Evolutionary conservation across 2,888 invertebrate genomes (phyloP), one percentile per base, ranked within the genome.

Genomic region (Lasioglossum pauxillum): DNA sequence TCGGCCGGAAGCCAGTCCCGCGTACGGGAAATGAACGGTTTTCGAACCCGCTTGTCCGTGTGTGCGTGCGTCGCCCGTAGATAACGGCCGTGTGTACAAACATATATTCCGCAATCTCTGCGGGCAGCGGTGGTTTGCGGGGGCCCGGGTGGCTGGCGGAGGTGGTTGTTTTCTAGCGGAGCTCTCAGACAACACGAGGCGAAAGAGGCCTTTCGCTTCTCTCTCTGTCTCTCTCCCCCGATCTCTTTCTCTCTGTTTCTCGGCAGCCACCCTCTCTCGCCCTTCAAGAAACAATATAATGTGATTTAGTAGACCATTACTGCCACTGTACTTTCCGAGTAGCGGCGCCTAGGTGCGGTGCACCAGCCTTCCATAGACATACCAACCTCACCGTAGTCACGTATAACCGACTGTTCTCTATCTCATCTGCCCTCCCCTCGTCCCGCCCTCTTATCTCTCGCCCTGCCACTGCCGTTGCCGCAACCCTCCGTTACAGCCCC

Each of bases 231-330:
- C 23, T 78, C 74, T 82, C 41, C 41, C 84, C 78, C 76, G 83
- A 86, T 87, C 80, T 88, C 85, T 82, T 85, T 84, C 83, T 60
- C 27, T 64, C 64, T 5, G 31, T 64, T 27, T 84, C 86, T 84
- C 84, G n/a, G 84, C 88, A 86, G 84, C 90, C 71, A 27, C 38
- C 10, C 76, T 31, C 76, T 67, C 88, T 76, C 74, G 79, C 87
- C 89, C 91, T 92, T 92, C 89, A 91, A 94, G 94, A 94, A 94
- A 95, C 94, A 94, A 94, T 94, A 94, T 94, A 94, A 94, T 94
- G 94, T 94, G 95, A 94, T 94, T 95, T 95, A 94, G 92, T 92
- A 90, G 92, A 92, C 94, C 94, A 94, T 94, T 94, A 94, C 94
- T 92, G 93, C 92, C 93, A 91, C 92, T 92, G 93, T 94, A 94